Evolutionary conservation across 2,888 invertebrate genomes (phyloP).

Genomic region (Agonopterix alstromeriana): DNA sequence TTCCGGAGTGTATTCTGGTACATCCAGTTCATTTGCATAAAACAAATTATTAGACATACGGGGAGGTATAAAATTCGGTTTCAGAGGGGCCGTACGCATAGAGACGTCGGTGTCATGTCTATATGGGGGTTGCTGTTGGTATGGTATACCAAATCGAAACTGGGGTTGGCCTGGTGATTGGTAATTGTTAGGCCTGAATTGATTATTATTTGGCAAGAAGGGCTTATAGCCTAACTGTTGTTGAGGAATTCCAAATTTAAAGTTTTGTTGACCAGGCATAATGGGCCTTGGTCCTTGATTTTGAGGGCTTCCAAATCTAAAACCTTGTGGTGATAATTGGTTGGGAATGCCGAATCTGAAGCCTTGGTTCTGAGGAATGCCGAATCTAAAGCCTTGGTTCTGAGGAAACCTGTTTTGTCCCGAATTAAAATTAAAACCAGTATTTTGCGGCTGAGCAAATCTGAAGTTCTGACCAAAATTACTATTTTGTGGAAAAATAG

Average conservation of each 20-base stretch:
- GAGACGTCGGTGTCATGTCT: slow-evolving; percentile 1
- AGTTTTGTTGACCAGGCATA: background rate
- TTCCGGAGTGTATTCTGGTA: background rate
- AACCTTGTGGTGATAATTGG: background rate
- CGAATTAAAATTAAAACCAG: no score
- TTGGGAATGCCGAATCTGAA: background rate
- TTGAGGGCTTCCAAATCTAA: background rate
- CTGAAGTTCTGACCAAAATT: background rate
- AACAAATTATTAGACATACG: background rate
- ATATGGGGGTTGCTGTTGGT: background rate
- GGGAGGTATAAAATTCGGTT: background rate
- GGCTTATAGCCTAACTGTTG: background rate
- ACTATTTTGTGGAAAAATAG: background rate
- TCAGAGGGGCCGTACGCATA: background rate
- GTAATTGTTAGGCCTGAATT: no score
- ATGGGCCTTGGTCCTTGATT: background rate
- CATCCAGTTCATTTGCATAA: background rate
- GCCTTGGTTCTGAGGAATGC: background rate
- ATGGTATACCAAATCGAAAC: background rate
- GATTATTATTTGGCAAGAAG: background rate
- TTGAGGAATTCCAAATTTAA: background rate
- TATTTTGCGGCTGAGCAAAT: no score
- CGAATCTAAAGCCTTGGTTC: background rate
- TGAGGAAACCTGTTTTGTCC: background rate
- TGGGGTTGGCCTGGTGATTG: background rate